Percentiles rank a stretch among this genome's conserved stretches.
Conservation (phyloP, 2,113 vertebrate species). For the Protobothrops flavoviridis region DNA sequence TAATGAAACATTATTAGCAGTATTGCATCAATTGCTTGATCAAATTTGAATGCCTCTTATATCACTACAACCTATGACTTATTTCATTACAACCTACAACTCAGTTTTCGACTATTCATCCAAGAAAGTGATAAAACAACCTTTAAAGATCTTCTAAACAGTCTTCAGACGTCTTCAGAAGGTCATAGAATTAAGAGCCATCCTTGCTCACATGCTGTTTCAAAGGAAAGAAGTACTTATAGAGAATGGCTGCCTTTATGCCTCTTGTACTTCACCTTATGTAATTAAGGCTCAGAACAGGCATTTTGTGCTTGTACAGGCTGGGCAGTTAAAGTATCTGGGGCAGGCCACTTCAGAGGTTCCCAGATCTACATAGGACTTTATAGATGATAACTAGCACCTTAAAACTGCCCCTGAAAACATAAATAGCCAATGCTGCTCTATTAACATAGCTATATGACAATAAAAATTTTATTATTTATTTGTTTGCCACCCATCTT, state of each 20-base stretch:
- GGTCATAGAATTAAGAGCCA: not conserved
- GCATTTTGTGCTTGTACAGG: not conserved
- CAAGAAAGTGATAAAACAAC: not conserved
- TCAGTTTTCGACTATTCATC: not conserved
- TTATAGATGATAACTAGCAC: not conserved
- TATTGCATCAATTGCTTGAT: not conserved
- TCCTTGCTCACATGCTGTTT: not conserved
- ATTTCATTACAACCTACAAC: not conserved
- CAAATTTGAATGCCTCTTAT: not conserved
- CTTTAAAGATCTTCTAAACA: not conserved
- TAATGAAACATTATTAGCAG: not conserved
- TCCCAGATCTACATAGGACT: not conserved
- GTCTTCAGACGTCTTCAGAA: not conserved
- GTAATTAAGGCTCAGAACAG: not conserved
- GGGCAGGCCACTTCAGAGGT: not conserved
- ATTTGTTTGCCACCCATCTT: not conserved
- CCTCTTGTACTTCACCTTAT: not conserved
- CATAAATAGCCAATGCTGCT: not conserved
- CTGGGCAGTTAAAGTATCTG: not conserved
- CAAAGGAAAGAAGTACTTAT: not conserved
- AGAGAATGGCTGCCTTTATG: not conserved
- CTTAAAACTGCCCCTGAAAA: not conserved
- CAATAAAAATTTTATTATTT: not conserved
- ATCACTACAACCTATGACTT: not conserved
- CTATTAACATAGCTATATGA: not conserved